A percentile compares a stretch with the other conserved stretches of the same genome.
phyloP scores from a whole-genome alignment of 2,797 vertebrate species.

The Gastrophryne carolinensis region DNA sequence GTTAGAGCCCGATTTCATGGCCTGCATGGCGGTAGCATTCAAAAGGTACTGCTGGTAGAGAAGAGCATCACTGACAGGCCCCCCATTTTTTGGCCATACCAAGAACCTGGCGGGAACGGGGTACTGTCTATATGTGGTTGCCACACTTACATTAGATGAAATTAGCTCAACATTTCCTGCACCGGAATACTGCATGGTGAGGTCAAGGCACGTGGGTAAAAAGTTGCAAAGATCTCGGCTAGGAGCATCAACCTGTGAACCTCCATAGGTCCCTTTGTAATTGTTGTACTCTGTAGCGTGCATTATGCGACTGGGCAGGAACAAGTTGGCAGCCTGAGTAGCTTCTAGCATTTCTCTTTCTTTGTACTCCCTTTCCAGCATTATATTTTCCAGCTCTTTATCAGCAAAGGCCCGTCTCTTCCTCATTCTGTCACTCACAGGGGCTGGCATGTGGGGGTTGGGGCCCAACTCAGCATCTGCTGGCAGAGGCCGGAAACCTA shows the following conservation, averaged over 20 bases:
- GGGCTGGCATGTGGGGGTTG: constrained; percentile 80
- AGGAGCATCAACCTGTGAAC: constrained; percentile 67
- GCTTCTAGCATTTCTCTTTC: constrained; percentile 91
- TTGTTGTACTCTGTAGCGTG: constrained; percentile 84
- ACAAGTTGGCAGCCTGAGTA: constrained; percentile 78
- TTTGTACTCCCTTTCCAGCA: constrained; percentile 96
- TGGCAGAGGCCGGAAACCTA: constrained; percentile 90
- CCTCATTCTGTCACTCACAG: constrained; percentile 96
- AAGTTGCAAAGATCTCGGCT: constrained; percentile 85
- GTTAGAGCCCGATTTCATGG: constrained; percentile 79
- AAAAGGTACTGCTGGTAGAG: constrained; percentile 93
- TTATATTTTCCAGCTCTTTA: constrained; percentile 96
- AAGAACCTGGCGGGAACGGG: constrained; percentile 82
- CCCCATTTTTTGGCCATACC: constrained; percentile 86
- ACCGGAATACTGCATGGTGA: constrained; percentile 85
- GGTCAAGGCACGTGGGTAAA: constrained; percentile 84
- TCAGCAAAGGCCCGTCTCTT: constrained; percentile 96
- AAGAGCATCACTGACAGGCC: constrained; percentile 81
- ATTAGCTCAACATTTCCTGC: constrained; percentile 90
- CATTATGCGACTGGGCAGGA: constrained; percentile 79
- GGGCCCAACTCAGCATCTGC: constrained; percentile 81
- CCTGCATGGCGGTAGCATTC: constrained; percentile 85
- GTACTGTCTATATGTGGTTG: constrained; percentile 91
- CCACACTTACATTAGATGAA: constrained; percentile 94
- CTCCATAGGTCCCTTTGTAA: constrained; percentile 82